These are phyloP conservation scores for Conomelus anceps DNA, from an alignment of 2,888 invertebrate genomes.

Conservation along the genomic window DNA sequence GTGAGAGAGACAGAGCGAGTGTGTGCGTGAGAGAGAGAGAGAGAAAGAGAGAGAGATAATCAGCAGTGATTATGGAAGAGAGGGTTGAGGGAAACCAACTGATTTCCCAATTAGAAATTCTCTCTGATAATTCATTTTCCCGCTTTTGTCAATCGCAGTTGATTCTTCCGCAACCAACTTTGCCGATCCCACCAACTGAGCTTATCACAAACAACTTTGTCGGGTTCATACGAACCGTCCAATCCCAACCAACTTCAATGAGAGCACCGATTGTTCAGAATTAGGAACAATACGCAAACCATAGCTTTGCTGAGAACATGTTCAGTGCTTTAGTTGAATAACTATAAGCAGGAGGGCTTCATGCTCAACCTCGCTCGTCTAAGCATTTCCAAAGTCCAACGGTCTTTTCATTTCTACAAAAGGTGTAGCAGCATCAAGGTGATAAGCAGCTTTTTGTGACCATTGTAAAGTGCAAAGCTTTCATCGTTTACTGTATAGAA, in stretches of 20 bases:
- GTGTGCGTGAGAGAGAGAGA: slow-evolving; percentile 11
- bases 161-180: neutral
- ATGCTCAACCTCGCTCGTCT: neutral
- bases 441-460: neutral
- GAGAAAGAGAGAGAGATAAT: slow-evolving; percentile 1
- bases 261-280: neutral
- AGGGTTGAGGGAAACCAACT: neutral
- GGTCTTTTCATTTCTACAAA: neutral
- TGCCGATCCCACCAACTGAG: neutral
- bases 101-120: neutral
- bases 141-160: neutral
- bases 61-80: neutral
- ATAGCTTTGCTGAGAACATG: neutral
- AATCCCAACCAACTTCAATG: neutral
- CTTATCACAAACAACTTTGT: neutral
- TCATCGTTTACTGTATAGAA: neutral
- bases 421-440: neutral
- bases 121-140: neutral
- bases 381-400: neutral
- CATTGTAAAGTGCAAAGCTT: neutral
- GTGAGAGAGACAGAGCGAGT: neutral
- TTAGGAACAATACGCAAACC: neutral
- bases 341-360: neutral
- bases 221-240: no score
- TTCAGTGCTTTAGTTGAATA: neutral